Conservation (phyloP, 2,888 invertebrate species). For the Troides oblongomaculatus region DNA sequence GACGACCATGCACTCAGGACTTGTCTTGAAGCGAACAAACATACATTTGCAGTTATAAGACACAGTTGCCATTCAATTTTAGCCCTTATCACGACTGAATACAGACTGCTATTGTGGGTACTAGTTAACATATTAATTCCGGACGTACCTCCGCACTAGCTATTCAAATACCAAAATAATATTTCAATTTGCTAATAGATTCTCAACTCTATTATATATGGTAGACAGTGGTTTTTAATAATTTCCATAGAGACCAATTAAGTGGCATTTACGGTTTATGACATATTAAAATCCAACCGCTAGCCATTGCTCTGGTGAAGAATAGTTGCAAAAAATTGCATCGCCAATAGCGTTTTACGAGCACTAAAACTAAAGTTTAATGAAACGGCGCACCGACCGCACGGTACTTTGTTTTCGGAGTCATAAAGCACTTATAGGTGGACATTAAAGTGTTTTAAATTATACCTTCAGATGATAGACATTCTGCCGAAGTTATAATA, state of each 20-base stretch:
- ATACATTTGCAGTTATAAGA: slow-evolving; percentile 32
- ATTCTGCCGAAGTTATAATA: no score
- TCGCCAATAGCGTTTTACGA: slow-evolving; percentile 43
- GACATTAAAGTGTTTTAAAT: no score
- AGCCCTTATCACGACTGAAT: slow-evolving; percentile 26
- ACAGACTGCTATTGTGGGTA: slow-evolving; percentile 10
- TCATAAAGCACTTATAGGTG: background rate
- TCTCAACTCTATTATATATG: slow-evolving; percentile 41
- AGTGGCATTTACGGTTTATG: slow-evolving; percentile 52
- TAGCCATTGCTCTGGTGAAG: slow-evolving; percentile 51
- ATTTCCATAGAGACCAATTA: slow-evolving; percentile 30
- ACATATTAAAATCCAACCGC: slow-evolving; percentile 57
- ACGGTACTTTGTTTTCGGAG: slow-evolving; percentile 18
- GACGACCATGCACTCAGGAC: slow-evolving; percentile 66
- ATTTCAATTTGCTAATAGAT: slow-evolving; percentile 27
- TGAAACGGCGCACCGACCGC: slow-evolving; percentile 22
- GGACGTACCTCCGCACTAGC: slow-evolving; percentile 30
- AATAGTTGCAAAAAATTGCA: slow-evolving; percentile 49
- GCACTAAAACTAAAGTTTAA: slow-evolving; percentile 34
- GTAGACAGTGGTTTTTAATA: slow-evolving; percentile 31
- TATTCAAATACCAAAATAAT: slow-evolving; percentile 27
- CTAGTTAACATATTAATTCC: slow-evolving; percentile 18
- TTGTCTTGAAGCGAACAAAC: slow-evolving; percentile 44
- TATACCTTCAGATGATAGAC: no score
- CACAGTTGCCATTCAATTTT: slow-evolving; percentile 17